phyloP scores from a whole-genome alignment of 2,888 invertebrate genomes.

The Dolichomitus sp. region DNA sequence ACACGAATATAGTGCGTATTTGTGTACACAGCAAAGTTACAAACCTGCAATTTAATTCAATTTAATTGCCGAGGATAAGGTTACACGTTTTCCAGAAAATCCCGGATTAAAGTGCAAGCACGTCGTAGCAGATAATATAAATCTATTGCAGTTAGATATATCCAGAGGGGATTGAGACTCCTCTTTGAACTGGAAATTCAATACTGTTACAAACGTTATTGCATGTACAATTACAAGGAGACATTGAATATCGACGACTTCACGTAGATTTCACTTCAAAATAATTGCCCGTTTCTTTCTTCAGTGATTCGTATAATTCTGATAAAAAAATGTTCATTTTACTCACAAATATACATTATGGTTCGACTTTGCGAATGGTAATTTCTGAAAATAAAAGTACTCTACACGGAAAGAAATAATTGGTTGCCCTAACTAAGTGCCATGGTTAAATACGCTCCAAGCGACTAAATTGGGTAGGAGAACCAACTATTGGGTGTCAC shows the following conservation, averaged over 20 bases:
- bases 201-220: slow-evolving; percentile 23
- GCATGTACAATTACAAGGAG: neutral
- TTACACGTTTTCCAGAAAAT: slow-evolving; percentile 17
- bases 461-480: no score
- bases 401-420: no score
- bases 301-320: neutral
- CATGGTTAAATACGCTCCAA: no score
- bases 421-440: no score
- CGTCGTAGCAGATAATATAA: slow-evolving; percentile 11
- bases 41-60: slow-evolving; percentile 15
- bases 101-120: slow-evolving; percentile 32
- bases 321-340: neutral
- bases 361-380: neutral
- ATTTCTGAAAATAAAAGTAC: no score
- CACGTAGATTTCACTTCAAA: neutral
- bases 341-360: neutral
- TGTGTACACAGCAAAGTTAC: neutral
- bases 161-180: slow-evolving; percentile 22
- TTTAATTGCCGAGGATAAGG: slow-evolving; percentile 3
- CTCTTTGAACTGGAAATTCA: slow-evolving; percentile 13
- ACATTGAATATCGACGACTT: neutral
- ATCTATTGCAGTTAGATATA: slow-evolving; percentile 10
- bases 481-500: no score
- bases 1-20: neutral
- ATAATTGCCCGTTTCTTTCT: neutral